Evolutionary conservation across 2,797 vertebrate species (phyloP).

Genomic region (Triplophysa bombifrons): DNA sequence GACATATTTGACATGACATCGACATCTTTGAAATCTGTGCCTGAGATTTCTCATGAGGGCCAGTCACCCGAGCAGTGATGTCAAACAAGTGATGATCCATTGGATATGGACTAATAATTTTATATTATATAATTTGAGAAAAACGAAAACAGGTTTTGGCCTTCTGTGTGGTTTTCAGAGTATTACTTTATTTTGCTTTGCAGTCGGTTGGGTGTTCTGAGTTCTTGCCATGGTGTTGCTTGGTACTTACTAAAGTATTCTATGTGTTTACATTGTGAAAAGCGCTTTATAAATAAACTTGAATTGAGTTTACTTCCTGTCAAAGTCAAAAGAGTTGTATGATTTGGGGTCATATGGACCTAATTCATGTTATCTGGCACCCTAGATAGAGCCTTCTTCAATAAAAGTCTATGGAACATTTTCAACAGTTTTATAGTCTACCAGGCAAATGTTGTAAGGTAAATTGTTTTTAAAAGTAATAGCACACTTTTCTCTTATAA

Average conservation of each 20-base stretch:
- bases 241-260: not conserved
- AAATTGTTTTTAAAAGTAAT: too few species aligned
- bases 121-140: not conserved
- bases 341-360: not conserved
- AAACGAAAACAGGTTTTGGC: not conserved
- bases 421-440: not conserved
- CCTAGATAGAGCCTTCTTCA: not conserved
- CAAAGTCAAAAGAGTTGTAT: not conserved
- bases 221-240: not conserved
- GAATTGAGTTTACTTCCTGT: too few species aligned
- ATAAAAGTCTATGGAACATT: not conserved
- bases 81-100: conserved; percentile 17
- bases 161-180: not conserved
- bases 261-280: too few species aligned
- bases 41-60: not conserved
- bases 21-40: conserved; percentile 26
- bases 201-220: not conserved
- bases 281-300: too few species aligned
- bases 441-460: not conserved
- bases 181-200: not conserved
- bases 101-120: not conserved
- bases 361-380: not conserved
- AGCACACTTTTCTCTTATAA: too few species aligned
- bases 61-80: conserved; percentile 28
- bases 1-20: conserved; percentile 41